Base-by-base conservation (phyloP, 2,888 invertebrate species). In the Cremastinae sp. region DNA sequence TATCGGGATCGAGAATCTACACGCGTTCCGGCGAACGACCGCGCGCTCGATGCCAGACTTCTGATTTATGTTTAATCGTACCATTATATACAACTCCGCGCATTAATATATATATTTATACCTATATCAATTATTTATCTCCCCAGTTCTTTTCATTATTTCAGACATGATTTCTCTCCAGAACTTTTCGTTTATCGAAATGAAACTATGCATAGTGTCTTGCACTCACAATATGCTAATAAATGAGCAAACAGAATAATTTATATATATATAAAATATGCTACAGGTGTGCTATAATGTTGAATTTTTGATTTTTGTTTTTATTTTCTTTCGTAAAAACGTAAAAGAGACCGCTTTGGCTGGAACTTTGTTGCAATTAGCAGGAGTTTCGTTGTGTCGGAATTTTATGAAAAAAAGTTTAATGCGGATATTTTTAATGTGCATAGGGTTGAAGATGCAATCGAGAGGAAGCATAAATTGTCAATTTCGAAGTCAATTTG, bases 401-500 rank as follows among this genome's bases (percentile, higher is more conserved):
- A 12, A 45, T 4, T 12, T 16, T 14, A 3, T 28, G 41, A 22
- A 4, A 45, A n/a, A n/a, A 22, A 45, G 14, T 43, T 4, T 1
- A 34, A 7, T 0, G 12, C 28, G 5, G 14, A 36, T 34, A 61
- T 20, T 7, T 62, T 38, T 45, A 10, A 36, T 0, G 4, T 20
- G 5, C 3, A 34, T n/a, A 36, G 16, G n/a, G 56, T 22, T 49
- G 62, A 49, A 20, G 70, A 72, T 75, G 79, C 76, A 73, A 72
- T 56, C 59, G 74, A 76, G 82, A 82, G 81, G 82, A 82, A 80
- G 83, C 86, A 87, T 88, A 88, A 88, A 88, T 88, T 88, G 88
- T 87, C 89, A 89, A 89, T 89, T 89, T 89, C 88, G 87, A 87
- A 89, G 89, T 89, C 89, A 89, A 89, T 89, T 89, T 89, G 89